Evolutionary conservation across 2,797 vertebrate species (phyloP).

Genomic region (Avahi laniger): DNA sequence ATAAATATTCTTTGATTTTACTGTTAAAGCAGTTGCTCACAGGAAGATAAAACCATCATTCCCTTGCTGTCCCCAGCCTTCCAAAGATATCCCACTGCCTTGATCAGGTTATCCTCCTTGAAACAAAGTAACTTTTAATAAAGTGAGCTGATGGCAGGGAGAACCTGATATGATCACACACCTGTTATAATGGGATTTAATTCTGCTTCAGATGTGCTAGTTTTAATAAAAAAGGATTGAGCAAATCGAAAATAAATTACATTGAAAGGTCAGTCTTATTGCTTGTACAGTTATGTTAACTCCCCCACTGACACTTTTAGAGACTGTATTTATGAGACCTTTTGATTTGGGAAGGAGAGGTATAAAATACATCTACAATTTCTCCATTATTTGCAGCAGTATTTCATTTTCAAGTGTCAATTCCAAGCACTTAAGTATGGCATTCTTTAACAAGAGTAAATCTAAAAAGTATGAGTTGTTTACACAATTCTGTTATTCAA

Average conservation of each 20-base stretch:
- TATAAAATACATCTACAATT: constrained; percentile 84
- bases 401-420: constrained; percentile 82
- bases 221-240: constrained; percentile 91
- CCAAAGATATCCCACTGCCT: constrained; percentile 76
- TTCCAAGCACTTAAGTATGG: constrained; percentile 79
- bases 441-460: constrained; percentile 80
- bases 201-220: constrained; percentile 89
- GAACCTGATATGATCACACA: constrained; percentile 86
- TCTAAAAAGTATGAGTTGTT: constrained; percentile 83
- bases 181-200: constrained; percentile 87
- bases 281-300: constrained; percentile 88
- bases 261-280: constrained; percentile 89
- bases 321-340: constrained; percentile 87
- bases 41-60: constrained; percentile 64
- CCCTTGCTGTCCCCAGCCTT: constrained; percentile 46
- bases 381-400: constrained; percentile 82
- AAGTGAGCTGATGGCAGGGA: constrained; percentile 79
- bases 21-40: constrained; percentile 49
- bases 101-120: constrained; percentile 82
- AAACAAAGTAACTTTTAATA: constrained; percentile 89
- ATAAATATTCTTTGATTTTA: constrained; percentile 72
- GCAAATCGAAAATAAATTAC: constrained; percentile 89
- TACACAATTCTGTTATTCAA: constrained; percentile 78
- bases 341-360: constrained; percentile 85
- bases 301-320: constrained; percentile 86